Evolutionary conservation across 1,140 invertebrate species (phyloP), one percentile per base, ranked within the genome.

Genomic region (Zaprionus gabonicus): DNA sequence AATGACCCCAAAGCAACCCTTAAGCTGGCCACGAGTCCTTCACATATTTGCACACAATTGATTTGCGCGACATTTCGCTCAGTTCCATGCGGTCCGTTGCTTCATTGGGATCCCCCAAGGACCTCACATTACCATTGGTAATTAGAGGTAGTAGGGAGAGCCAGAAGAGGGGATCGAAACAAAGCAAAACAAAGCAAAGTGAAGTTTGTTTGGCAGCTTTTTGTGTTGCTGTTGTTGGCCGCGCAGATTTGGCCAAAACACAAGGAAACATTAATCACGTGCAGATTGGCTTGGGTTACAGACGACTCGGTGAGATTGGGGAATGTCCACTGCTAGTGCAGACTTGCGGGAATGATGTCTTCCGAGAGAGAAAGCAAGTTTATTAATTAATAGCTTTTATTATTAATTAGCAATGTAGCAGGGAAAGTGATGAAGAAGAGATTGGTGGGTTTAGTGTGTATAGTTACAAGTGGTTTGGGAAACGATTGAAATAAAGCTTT

Each of bases 101-200:
- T 36, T 13, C 27, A 34, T 46, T 7, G 41, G n/a, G 27, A 28
- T 17, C 62, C 81, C 83, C 85, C 58, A 84, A 81, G 85, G 85
- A 84, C 71, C 69, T 69, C 57, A 57, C 64, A 84, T 79, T 84
- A 90, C 84, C 84, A 81, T 90, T 76, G 82, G 78, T 85, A 88
- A 88, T 88, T 85, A 88, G 76, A 85, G 56, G 62, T 13, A 67
- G 23, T 23, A 23, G 23, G 23, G 2, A 23, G 23, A 23, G 15
- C 9, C 31, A 34, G 5, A n/a, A 13, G 13, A 41, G 41, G 41
- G 41, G 1, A 46, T 46, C 41, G 41, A 46, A 46, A 51, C 20
- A 71, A 71, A 71, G 17, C 36, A 68, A 68, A 60, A 60, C 67
- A 64, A 58, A 36, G 56, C 12, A 17, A 25, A 46, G 41, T 17